Percentiles rank a stretch among this genome's conserved stretches.
Evolutionary conservation across 2,113 vertebrate species (phyloP).

Genomic region (Crotalus helleri): DNA sequence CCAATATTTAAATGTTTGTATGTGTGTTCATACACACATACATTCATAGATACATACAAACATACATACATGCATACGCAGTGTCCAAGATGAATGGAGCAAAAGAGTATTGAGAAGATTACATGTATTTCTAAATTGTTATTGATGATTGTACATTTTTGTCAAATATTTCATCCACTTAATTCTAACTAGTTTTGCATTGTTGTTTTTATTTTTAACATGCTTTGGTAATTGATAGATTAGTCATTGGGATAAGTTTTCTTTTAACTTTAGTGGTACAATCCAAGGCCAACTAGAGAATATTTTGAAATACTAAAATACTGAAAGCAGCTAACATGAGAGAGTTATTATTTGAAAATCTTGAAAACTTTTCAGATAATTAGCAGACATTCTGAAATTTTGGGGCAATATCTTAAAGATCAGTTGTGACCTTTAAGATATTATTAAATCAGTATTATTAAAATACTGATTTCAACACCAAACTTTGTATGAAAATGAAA

Average conservation of each 20-base stretch:
- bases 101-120: neutral
- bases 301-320: neutral
- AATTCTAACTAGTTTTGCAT: neutral
- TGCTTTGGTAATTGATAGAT: conserved; percentile 13
- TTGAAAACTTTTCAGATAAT: conserved; percentile 20
- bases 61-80: neutral
- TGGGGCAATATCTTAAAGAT: neutral
- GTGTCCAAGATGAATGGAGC: neutral
- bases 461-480: neutral
- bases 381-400: conserved; percentile 11
- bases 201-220: neutral
- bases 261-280: neutral
- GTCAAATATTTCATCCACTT: neutral
- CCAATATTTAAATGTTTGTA: neutral
- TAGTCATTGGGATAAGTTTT: neutral
- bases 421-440: neutral
- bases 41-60: too few species aligned
- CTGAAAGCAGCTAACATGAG: neutral
- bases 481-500: conserved; percentile 30
- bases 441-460: neutral
- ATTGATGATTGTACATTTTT: neutral
- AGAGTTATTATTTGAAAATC: conserved; percentile 36
- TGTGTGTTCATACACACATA: neutral
- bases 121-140: neutral
- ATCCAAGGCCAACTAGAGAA: neutral